Evolutionary conservation across 1,140 invertebrate genomes (phyloP).

Genomic region (Drosophila repleta): DNA sequence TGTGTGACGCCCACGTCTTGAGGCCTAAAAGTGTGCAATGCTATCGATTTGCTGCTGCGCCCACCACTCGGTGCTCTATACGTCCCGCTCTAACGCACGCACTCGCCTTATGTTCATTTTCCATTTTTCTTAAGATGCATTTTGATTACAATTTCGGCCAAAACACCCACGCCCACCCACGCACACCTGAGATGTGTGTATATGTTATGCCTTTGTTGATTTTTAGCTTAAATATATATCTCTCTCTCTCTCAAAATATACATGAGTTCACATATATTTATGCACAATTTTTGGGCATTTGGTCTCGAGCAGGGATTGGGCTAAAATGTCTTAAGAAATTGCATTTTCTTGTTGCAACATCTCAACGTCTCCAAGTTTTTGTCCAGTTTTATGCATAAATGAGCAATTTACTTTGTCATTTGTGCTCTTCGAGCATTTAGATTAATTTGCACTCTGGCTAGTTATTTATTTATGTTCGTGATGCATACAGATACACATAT

Average conservation of each 20-base stretch:
- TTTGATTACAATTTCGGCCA: conserved; percentile 80
- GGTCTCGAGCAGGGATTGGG: background rate
- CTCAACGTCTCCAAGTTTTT: conserved; percentile 1
- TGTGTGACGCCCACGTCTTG: conserved; percentile 53
- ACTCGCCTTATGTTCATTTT: conserved; percentile 38
- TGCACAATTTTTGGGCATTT: conserved; percentile 7
- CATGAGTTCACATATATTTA: too few relatives aligned
- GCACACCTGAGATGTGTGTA: conserved; percentile 31
- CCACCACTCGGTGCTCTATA: conserved; percentile 42
- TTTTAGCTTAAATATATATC: conserved; percentile 13
- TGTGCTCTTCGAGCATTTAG: conserved; percentile 24
- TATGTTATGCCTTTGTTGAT: conserved; percentile 42
- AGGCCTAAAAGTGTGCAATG: conserved; percentile 67
- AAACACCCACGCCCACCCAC: conserved; percentile 21
- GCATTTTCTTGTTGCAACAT: conserved; percentile 64
- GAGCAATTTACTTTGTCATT: conserved; percentile 65
- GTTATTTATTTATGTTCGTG: conserved; percentile 30
- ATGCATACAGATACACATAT: background rate
- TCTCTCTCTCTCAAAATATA: background rate
- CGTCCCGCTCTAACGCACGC: conserved; percentile 58
- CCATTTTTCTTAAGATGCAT: conserved; percentile 79
- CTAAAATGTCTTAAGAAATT: conserved; percentile 74
- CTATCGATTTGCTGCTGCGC: conserved; percentile 59
- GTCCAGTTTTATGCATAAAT: conserved; percentile 65
- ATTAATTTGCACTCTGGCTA: conserved; percentile 36